Conservation (phyloP, 2,797 vertebrate species). For the Setipinna tenuifilis region DNA sequence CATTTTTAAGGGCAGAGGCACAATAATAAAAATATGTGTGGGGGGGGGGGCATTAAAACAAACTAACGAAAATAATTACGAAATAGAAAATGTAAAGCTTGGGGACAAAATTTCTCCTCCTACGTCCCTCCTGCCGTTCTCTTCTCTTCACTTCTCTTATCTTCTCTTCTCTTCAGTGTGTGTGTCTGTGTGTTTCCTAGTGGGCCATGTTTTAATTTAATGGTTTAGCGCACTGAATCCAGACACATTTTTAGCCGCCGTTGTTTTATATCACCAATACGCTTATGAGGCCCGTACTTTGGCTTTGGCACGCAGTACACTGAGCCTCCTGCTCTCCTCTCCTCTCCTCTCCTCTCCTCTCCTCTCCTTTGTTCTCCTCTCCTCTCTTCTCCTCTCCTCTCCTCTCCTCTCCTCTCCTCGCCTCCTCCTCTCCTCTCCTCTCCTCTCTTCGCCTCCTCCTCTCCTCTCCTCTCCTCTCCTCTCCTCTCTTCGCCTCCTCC, state of each 20-base stretch:
- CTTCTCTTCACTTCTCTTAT: not conserved
- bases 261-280: conserved; percentile 11
- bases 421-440: too few species aligned
- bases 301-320: not conserved
- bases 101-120: not conserved
- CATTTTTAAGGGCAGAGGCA: not conserved
- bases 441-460: too few species aligned
- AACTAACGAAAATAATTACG: not conserved
- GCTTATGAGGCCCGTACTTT: not conserved
- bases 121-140: not conserved
- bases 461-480: too few species aligned
- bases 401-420: too few species aligned
- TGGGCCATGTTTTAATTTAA: conserved; percentile 8
- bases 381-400: too few species aligned
- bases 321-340: too few species aligned
- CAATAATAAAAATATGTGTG: not conserved
- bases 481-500: too few species aligned
- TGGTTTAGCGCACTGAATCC: conserved; percentile 22
- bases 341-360: too few species aligned
- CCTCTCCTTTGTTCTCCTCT: too few species aligned
- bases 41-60: not conserved
- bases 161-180: not conserved
- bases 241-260: conserved; percentile 3
- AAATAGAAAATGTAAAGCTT: not conserved
- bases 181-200: not conserved